Conservation (phyloP, 2,113 vertebrate genomes). For the Ardeotis arabs region DNA sequence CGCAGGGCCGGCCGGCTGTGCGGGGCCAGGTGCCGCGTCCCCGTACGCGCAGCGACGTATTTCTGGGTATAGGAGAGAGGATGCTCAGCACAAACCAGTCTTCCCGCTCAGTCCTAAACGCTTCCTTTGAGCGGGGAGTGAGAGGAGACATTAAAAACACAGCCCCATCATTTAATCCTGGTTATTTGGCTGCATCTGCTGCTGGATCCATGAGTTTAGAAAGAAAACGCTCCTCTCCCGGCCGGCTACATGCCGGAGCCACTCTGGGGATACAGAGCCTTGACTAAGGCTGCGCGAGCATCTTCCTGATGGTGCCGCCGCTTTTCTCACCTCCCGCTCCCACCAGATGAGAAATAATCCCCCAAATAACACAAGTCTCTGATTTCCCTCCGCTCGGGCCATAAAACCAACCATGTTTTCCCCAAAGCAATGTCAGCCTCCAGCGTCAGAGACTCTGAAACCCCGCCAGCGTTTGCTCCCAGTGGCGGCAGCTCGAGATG, state of each 20-base stretch:
- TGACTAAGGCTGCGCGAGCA: background rate
- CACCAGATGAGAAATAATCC: background rate
- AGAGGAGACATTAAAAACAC: background rate
- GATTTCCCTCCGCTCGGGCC: background rate
- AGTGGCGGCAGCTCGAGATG: background rate
- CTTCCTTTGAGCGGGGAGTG: background rate
- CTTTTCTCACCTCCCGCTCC: background rate
- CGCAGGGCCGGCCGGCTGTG: background rate
- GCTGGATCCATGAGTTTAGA: background rate
- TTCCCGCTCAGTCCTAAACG: rapidly evolving
- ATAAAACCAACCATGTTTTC: background rate
- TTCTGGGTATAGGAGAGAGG: background rate
- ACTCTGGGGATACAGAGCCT: background rate
- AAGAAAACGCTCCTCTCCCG: background rate
- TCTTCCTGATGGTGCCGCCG: background rate
- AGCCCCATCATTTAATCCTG: background rate
- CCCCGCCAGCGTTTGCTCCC: rapidly evolving
- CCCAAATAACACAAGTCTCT: background rate
- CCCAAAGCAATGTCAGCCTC: background rate
- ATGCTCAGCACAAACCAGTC: background rate
- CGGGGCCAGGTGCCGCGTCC: background rate
- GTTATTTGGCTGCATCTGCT: background rate
- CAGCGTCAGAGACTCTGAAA: background rate
- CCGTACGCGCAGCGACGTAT: rapidly evolving
- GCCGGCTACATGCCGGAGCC: rapidly evolving